Conservation (phyloP, 2,113 vertebrate species). For the Thymallus thymallus region DNA sequence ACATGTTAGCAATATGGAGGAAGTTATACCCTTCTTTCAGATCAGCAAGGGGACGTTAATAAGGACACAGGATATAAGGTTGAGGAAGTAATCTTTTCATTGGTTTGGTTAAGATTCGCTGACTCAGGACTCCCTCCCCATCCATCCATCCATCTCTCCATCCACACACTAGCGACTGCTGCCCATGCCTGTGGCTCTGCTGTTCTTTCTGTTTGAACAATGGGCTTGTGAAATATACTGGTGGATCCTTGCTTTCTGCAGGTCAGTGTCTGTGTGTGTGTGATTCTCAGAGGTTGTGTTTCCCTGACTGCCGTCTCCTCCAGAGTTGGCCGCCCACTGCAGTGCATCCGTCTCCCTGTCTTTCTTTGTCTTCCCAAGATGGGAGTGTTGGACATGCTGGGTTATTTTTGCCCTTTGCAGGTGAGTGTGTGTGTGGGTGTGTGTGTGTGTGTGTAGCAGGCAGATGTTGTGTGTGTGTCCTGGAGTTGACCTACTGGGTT, state of each 20-base stretch:
- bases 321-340: constrained; percentile 83
- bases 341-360: constrained; percentile 81
- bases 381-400: constrained; percentile 87
- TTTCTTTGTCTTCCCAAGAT: constrained; percentile 84
- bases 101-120: constrained; percentile 61
- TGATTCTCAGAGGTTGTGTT: constrained; percentile 19
- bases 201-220: constrained; percentile 78
- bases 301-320: constrained; percentile 53
- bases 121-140: constrained; percentile 40
- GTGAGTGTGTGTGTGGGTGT: constrained; percentile 47
- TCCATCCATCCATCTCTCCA: background rate
- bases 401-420: constrained; percentile 87
- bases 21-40: no score
- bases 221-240: constrained; percentile 79
- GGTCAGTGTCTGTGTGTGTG: constrained; percentile 67
- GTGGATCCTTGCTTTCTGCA: constrained; percentile 82
- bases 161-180: constrained; percentile 66
- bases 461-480: background rate
- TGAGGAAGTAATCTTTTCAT: background rate
- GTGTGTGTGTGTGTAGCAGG: background rate
- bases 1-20: no score
- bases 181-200: constrained; percentile 72
- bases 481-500: no score
- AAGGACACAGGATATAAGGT: background rate
- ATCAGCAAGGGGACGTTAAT: no score